Base-by-base conservation (phyloP, 2,888 invertebrate species). In the Poecilobothrus nobilitatus region DNA sequence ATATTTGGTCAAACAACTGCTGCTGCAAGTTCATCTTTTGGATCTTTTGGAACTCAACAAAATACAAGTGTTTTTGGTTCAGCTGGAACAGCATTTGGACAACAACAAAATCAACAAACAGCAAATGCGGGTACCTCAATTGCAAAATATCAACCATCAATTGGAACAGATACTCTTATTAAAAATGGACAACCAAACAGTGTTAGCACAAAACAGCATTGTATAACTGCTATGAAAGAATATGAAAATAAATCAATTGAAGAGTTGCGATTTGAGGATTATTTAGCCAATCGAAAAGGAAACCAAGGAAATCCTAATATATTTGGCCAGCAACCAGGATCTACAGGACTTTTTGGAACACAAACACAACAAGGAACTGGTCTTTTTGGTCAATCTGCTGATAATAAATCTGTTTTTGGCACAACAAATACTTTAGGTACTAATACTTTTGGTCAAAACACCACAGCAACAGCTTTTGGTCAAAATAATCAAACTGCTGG, bases 201-300 rank as follows among this genome's bases (percentile, higher is more conserved):
- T 72, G 95, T 99, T 73, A 93, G 88, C 75, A 98, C 97, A 0
- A 90, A 94, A 75, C 95, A 97, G 79, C 94, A 97, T 78, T 97
- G 97, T 80, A 97, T 99, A 71, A 96, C 96, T 0, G 95, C 95
- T 70, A 99, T 99, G 99, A 96, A 97, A 84, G 97, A 98, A 78
- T 99, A 98, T 79, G 97, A 98, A 77, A 82, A 80, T 66, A 99
- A 98, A 80, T 95, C 95, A 0, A 82, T 98, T 33, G 99, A 99
- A 82, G 99, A 99, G 80, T 83, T 99, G 6, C 87, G 98, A 12
- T 83, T 91, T 68, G 98, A 98, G 78, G 98, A 99, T 82, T 99
- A 99, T 80, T 82, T 87, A 33, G 92, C 92, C 0, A 94, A 94
- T 67, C 84, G 97, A 4, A 97, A 97, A 83, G 95, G 95, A 62